Base-by-base conservation (phyloP, 2,888 invertebrate species). In the Limnephilus auricula region DNA sequence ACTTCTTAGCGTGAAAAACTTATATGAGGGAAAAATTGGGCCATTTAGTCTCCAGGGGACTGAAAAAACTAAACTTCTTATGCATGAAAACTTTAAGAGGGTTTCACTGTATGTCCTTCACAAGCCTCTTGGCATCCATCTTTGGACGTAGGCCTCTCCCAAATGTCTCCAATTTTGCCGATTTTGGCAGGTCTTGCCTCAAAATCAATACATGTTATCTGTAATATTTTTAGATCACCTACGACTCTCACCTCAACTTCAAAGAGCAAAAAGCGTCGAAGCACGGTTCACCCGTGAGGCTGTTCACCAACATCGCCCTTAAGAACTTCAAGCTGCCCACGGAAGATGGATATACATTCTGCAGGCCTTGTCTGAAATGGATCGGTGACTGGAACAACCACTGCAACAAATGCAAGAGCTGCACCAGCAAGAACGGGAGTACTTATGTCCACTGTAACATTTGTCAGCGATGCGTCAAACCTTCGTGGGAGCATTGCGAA, bases 401-500 rank as follows among this genome's bases (percentile, higher is more conserved):
- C 92, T 96, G 96, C 92, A 93, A 93, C n/a, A 95, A 95, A 88
- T 96, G 96, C 92, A 94, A 94, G 1, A 94, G 94, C 65, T 96
- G 96, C 94, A 94, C 96, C 95, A 94, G 97, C 96, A 93, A 94
- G 94, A 94, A 95, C 94, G 93, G 97, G 96, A 95, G 97, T 97
- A 93, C 99, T 96, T 95, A 97, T 96, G 94, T 95, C 79, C 99
- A 99, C 94, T 99, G 99, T 94, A 95, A 95, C 78, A 94, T 95
- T n/a, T 99, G 99, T 94, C 96, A 96, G 18, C 95, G 96, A 87
- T 99, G 99, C 94, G 98, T 99, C 0, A 99, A 99, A 95, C 97
- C 98, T 0, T 97, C 97, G 0, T 98, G 98, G 96, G 95, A 96
- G 50, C 99, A 99, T 94, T 99, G 99, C 94, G 94, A 95, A 1